Base-by-base conservation (phyloP, 1,140 invertebrate genomes). In the Ips nitidus region DNA sequence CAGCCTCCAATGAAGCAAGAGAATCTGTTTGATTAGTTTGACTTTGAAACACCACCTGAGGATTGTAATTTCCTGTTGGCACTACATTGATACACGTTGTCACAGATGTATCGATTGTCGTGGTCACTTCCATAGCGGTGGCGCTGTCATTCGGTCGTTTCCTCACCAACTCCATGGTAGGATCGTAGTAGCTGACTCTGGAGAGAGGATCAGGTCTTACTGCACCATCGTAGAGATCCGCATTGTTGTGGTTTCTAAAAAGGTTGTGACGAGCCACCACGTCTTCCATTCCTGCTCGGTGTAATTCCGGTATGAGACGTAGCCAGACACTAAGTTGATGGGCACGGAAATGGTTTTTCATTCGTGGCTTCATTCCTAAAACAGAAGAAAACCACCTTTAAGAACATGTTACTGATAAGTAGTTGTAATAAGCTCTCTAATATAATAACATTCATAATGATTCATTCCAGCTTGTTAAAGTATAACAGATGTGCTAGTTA, bases 321-420 rank as follows among this genome's bases (percentile, higher is more conserved):
- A 95, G 82, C 96, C 96, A 98, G 55, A 98, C 94, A 2, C 94
- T 96, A 37, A 97, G 83, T 77, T 97, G 94, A 82, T 95, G 93
- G 7, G 94, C 94, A 38, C 95, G 86, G 82, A 95, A 98, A 80
- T 97, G 96, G 81, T 97, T 95, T 78, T 95, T 94, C 82, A 94
- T 89, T 75, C 91, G 88, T 1, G 93, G 92, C 81, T 94, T 94
- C 86, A 93, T 90, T 66, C 92, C 93, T 95, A 83, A 1, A 82
- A 83, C 66, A 22, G 22, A 22, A 22, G 22, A 22, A 22, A 22
- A 22, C 22, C 22, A 22, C 22, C 22, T 22, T 22, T 22, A 22
- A 22, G 22, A 22, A 22, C 22, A 22, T 22, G 22, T 22, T 22
- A 22, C 22, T 22, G 22, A 22, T 22, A 22, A 22, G 22, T 22